Percentiles rank a stretch among this genome's conserved stretches.
These are phyloP conservation scores for Drosophila flavopinicola DNA, from an alignment of 2,888 invertebrate species.

Conservation along the genomic window DNA sequence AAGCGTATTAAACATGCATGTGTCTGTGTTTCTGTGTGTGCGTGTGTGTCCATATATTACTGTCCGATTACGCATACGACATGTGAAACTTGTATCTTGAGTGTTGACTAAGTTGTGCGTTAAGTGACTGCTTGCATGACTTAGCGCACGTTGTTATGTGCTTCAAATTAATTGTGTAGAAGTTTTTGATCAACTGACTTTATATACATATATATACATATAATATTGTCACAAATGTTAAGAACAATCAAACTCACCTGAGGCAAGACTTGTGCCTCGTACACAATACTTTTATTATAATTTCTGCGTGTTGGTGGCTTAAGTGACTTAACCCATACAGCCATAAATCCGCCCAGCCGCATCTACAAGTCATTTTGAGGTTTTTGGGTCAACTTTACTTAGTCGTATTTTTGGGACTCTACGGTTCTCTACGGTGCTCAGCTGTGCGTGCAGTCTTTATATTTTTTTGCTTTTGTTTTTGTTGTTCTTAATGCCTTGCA, in stretches of 20 bases:
- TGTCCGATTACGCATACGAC: slow-evolving; percentile 58
- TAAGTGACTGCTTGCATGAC: slow-evolving; percentile 46
- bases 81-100: slow-evolving; percentile 30
- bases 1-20: neutral
- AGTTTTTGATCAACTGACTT: slow-evolving; percentile 34
- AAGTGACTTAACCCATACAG: slow-evolving; percentile 50
- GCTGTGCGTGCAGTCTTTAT: slow-evolving; percentile 45
- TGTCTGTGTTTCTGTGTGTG: slow-evolving; percentile 1
- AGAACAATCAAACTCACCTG: slow-evolving; percentile 37
- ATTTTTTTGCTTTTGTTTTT: slow-evolving; percentile 11
- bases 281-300: neutral
- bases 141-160: slow-evolving; percentile 27
- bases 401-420: slow-evolving; percentile 26
- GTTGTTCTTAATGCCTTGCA: slow-evolving; percentile 42
- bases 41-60: slow-evolving; percentile 28
- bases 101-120: slow-evolving; percentile 41
- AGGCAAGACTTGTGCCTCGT: neutral
- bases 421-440: slow-evolving; percentile 39
- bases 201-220: neutral
- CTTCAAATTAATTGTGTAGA: slow-evolving; percentile 40
- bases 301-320: neutral
- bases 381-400: slow-evolving; percentile 27
- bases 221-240: slow-evolving; percentile 5
- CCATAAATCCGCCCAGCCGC: slow-evolving; percentile 28
- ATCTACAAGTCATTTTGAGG: slow-evolving; percentile 59